These are phyloP conservation scores for Amblyraja radiata DNA, from an alignment of 2,797 vertebrate genomes.

Conservation along the genomic window DNA sequence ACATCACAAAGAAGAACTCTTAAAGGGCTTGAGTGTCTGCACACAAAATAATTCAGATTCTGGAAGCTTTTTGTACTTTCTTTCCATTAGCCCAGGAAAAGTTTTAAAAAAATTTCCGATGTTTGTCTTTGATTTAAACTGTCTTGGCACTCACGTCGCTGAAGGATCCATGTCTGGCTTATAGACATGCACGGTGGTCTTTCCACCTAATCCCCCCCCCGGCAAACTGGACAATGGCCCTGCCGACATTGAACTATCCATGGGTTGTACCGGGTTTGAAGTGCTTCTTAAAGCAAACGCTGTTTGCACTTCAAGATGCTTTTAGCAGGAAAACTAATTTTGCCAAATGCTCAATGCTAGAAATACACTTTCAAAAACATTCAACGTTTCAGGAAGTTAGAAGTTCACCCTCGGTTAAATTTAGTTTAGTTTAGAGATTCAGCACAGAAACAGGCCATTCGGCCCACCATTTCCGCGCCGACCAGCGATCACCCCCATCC, in stretches of 20 bases:
- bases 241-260: neutral
- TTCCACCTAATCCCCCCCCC: neutral
- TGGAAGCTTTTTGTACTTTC: neutral
- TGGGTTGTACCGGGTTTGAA: neutral
- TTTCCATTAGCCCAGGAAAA: constrained; percentile 20
- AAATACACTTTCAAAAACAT: neutral
- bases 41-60: neutral
- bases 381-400: neutral
- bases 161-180: neutral
- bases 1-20: neutral
- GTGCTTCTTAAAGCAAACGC: no score
- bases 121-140: constrained; percentile 4
- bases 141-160: no score
- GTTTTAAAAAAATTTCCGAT: neutral
- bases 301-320: neutral
- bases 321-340: neutral
- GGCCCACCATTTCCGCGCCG: no score
- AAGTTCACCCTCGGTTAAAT: no score
- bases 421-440: no score
- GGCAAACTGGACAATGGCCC: no score
- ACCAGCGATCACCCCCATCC: no score
- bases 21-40: constrained; percentile 1
- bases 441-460: no score
- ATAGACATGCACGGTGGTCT: neutral
- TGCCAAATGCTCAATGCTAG: neutral